phyloP scores from a whole-genome alignment of 2,888 invertebrate species.

The Tolmerus cingulatus region DNA sequence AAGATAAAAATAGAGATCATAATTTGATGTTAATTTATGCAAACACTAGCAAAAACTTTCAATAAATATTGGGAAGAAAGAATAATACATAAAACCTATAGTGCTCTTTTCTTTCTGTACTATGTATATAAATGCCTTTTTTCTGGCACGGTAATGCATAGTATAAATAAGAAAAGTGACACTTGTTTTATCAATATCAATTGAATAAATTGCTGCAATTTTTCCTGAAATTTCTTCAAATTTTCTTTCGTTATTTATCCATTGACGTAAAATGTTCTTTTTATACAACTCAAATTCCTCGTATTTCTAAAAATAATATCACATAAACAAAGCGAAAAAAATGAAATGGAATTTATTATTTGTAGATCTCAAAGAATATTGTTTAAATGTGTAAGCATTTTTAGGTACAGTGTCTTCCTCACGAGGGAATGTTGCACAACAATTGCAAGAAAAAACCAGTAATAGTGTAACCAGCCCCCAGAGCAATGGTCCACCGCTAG shows the following conservation, averaged over 20 bases:
- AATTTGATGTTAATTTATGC: too few relatives aligned
- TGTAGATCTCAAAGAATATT: background rate
- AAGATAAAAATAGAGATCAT: too few relatives aligned
- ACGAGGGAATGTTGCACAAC: slow-evolving; percentile 26
- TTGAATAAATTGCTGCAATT: background rate
- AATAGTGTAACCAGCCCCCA: slow-evolving; percentile 20
- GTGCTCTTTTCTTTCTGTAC: too few relatives aligned
- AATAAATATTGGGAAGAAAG: too few relatives aligned
- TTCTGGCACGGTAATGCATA: too few relatives aligned
- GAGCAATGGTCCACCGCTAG: slow-evolving; percentile 55
- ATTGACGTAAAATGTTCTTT: background rate
- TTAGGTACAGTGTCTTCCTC: slow-evolving; percentile 21
- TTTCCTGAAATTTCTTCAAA: background rate
- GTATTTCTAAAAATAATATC: background rate
- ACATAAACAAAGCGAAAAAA: background rate
- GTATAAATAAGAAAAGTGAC: too few relatives aligned
- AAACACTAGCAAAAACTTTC: too few relatives aligned
- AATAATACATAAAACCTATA: too few relatives aligned
- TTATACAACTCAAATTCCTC: background rate
- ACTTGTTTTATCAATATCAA: too few relatives aligned
- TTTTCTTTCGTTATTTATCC: background rate
- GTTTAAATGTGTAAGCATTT: background rate
- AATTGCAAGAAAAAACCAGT: slow-evolving; percentile 16
- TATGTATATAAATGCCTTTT: too few relatives aligned
- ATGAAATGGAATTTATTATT: background rate